A percentile compares a stretch with the other conserved stretches of the same genome.
phyloP scores from a whole-genome alignment of 2,888 invertebrate species.

The Plagodis pulveraria region DNA sequence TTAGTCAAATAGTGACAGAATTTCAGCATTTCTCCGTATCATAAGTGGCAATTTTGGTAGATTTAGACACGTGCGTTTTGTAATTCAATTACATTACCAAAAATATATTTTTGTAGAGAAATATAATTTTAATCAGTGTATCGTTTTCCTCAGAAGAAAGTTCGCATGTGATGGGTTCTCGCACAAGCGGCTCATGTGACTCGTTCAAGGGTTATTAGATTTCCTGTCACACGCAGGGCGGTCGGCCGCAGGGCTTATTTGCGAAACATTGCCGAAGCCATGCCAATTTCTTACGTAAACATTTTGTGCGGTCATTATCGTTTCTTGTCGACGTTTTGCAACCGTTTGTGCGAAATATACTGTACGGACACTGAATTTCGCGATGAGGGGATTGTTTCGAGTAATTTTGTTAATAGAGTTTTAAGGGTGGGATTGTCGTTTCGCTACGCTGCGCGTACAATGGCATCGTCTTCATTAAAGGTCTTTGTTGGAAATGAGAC shows the following conservation, averaged over 20 bases:
- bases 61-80: too few species aligned
- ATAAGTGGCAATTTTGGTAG: too few species aligned
- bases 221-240: constrained; percentile 75
- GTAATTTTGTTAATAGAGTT: constrained; percentile 10
- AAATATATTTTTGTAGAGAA: too few species aligned
- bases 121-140: constrained; percentile 8
- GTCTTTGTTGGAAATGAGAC: not conserved
- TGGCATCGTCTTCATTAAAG: not conserved
- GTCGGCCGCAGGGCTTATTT: constrained; percentile 69
- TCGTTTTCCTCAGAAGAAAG: constrained; percentile 9
- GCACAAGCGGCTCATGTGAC: constrained; percentile 43
- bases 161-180: not conserved
- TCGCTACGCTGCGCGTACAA: not conserved
- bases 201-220: constrained; percentile 76
- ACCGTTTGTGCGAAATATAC: constrained; percentile 46
- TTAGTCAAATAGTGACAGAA: too few species aligned
- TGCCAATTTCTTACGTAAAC: constrained; percentile 74
- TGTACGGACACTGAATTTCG: constrained; percentile 26
- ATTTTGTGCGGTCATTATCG: constrained; percentile 70
- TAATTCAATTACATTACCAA: too few species aligned
- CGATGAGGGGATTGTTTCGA: constrained; percentile 35
- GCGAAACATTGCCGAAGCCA: constrained; percentile 72
- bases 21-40: too few species aligned
- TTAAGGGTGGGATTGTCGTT: constrained; percentile 4
- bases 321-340: constrained; percentile 58